Evolutionary conservation across 2,888 invertebrate genomes (phyloP), one percentile per base, ranked within the genome.

Genomic region (Stegophylla sp.): DNA sequence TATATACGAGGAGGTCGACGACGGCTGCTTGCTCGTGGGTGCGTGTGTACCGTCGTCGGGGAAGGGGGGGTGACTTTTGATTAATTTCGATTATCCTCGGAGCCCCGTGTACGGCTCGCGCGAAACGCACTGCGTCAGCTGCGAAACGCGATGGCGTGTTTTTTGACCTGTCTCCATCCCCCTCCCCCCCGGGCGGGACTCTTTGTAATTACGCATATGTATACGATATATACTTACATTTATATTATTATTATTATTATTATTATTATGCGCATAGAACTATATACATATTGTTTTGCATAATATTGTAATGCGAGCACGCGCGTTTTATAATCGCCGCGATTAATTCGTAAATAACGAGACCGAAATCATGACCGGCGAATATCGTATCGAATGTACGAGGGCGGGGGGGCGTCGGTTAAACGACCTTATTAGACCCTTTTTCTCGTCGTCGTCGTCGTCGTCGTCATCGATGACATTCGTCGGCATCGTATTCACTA

Each of bases 31-130:
- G 13, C 17, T 13, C 17, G 10, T 28, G 5, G 2, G 9, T 13
- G 41, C 9, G 43, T n/a, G 12, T 26, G n/a, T 28, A 69, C 28
- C 5, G 3, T 5, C 26, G 61, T 41, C 4, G 34, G 34, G 34
- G 34, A 7, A 5, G 34, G 7, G 4, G 34, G 34, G 59, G 59
- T 59, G 67, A 69, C 56, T 67, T 77, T 67, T 45, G 77, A 77
- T 77, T 66, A 67, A 76, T 76, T 76, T 66, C 59, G 77, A 77
- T 77, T 69, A 59, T 67, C 67, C 45, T 67, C 43, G 26, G n/a
- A n/a, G n/a, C n/a, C n/a, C 45, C 48, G 34, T 48, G 20, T 61
- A 23, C 13, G 51, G 13, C 7, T 10, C 15, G 48, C n/a, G n/a
- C n/a, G 43, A 34, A 64, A 53, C 51, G 63, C 66, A 53, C 26